Base-by-base conservation (phyloP, 1,140 invertebrate species). In the Tetranychus cinnabarinus region DNA sequence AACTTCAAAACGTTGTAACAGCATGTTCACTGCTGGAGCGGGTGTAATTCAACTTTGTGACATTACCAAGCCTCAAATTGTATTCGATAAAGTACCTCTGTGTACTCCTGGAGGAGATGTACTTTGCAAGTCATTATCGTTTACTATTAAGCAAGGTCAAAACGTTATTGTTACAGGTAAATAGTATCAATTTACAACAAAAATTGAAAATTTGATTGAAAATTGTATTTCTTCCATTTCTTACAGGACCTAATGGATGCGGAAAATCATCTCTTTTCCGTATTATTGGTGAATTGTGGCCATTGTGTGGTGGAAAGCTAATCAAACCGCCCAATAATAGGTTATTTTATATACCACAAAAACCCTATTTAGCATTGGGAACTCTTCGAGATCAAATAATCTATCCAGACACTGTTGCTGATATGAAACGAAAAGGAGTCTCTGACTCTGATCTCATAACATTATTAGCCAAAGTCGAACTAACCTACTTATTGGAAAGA, bases 71-170 rank as follows among this genome's bases (percentile, higher is more conserved):
- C 61, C 63, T 23, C 15, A 61, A 34, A 65, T 65, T 61, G 45
- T 61, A 80, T 97, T 98, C 74, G 86, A 96, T 56, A 76, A 80
- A 61, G 92, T 98, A 5, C 91, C 92, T 3, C 74, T 97, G 33
- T 83, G 97, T 10, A 98, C 93, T 2, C 95, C 93, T 4, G 97
- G 97, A 72, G 93, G 93, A 10, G 93, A 98, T 74, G 77, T 97
- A 31, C 78, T 98, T 31, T 80, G 97, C 12, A 79, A 83, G 66
- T 86, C 90, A 68, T 74, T 97, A 2, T 80, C 78, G 56, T 92
- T 97, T 45, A 64, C 50, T 55, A 59, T 66, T 36, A 55, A 52
- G 39, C 46, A 60, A 13, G 59, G 62, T 15, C 58, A 61, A 33
- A 66, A 67, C 36, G 58, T 67, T 15, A 59, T 63, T 5, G 60